A percentile compares a stretch with the other conserved stretches of the same genome.
These are phyloP conservation scores for Eugnorisma glareosa DNA, from an alignment of 2,888 invertebrate species.

Conservation along the genomic window DNA sequence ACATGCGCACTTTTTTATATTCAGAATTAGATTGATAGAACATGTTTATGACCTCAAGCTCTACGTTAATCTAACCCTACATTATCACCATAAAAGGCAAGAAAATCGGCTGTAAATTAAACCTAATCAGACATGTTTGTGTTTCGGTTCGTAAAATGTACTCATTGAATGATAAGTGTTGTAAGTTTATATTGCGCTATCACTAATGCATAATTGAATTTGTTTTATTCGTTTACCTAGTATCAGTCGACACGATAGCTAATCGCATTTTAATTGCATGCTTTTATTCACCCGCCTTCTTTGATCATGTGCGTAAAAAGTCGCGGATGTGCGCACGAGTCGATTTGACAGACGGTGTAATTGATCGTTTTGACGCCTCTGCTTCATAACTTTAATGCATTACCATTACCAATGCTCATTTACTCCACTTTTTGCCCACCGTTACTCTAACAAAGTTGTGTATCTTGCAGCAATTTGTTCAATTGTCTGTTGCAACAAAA, in stretches of 20 bases:
- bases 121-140: neutral
- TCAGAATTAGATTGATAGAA: neutral
- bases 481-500: slow-evolving; percentile 59
- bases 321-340: slow-evolving; percentile 52
- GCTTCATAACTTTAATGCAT: slow-evolving; percentile 52
- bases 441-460: slow-evolving; percentile 61
- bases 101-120: slow-evolving; percentile 3
- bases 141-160: slow-evolving; percentile 29
- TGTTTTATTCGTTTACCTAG: slow-evolving; percentile 33
- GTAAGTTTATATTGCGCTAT: slow-evolving; percentile 26
- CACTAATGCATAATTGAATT: slow-evolving; percentile 38
- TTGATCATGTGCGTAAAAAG: slow-evolving; percentile 52
- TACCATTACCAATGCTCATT: slow-evolving; percentile 40
- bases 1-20: neutral
- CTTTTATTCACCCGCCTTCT: slow-evolving; percentile 55
- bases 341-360: slow-evolving; percentile 59
- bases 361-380: slow-evolving; percentile 56
- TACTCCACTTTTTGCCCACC: slow-evolving; percentile 48
- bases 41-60: neutral
- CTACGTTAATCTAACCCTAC: neutral
- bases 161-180: slow-evolving; percentile 21
- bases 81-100: neutral
- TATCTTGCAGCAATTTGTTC: slow-evolving; percentile 66
- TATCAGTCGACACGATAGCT: slow-evolving; percentile 45
- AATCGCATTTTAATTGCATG: slow-evolving; percentile 54